Base-by-base conservation (phyloP, 2,888 invertebrate genomes). In the Scotopteryx bipunctaria region DNA sequence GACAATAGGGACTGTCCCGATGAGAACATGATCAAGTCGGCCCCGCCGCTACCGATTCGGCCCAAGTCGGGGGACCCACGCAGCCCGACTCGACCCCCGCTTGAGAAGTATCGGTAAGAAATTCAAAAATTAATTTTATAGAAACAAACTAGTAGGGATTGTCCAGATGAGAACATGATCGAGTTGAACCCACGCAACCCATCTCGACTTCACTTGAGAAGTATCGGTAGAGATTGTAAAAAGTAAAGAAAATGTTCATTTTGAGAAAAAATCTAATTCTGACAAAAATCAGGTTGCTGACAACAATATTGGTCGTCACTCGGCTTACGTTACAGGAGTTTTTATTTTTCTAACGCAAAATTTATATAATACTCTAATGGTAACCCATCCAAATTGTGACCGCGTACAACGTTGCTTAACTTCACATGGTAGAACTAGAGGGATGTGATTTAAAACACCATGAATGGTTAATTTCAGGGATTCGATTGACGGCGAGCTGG, bases 401-500 rank as follows among this genome's bases (percentile, higher is more conserved):
- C n/a, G n/a, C n/a, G n/a, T n/a, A n/a, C n/a, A n/a, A n/a, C n/a
- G n/a, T n/a, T n/a, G n/a, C n/a, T n/a, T n/a, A n/a, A n/a, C n/a
- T n/a, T n/a, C n/a, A n/a, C n/a, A n/a, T n/a, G n/a, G n/a, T n/a
- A n/a, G n/a, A n/a, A n/a, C n/a, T n/a, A n/a, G n/a, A n/a, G n/a
- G n/a, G n/a, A n/a, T n/a, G n/a, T 25, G n/a, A n/a, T 9, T 6
- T 9, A 3, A 11, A 11, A 25, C 3, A 9, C 3, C 3, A 8
- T 9, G n/a, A n/a, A 3, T 5, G 5, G 6, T 25, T 16, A 21
- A 45, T 58, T 63, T 58, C 83, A 64, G 92, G 72, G 70, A 87
- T 19, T 81, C 83, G 0, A 73, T 85, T 17, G 89, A 89, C 61
- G 92, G 81, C 67, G 94, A 75, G 86, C 81, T 72, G 80, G 92